Evolutionary conservation across 2,797 vertebrate species (phyloP), one percentile per base, ranked within the genome.

Genomic region (Kryptolebias ocellatus): DNA sequence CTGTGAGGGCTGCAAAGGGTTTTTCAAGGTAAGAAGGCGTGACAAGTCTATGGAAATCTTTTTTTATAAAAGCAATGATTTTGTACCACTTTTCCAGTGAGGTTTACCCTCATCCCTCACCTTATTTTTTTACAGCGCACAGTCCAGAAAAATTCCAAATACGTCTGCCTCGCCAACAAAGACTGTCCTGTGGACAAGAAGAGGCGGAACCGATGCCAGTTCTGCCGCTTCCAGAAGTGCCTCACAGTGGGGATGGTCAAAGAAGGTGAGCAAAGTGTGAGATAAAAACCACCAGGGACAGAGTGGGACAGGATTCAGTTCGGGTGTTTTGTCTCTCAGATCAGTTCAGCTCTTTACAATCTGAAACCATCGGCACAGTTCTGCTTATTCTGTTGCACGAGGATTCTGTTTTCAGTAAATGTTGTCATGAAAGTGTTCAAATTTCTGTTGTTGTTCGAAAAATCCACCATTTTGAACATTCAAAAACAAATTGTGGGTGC

Each of bases 181-280:
- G 96, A 98, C 89, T 99, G 97, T 86, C 96, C 95, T 31, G 97
- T 99, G 89, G 97, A 99, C 90, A 99, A 99, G 92, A 92, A 95
- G 78, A 93, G 97, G 78, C 84, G 97, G 70, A 99, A 99, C 81
- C 94, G 97, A 56, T 99, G 97, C 92, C 97, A 99, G 91, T 99
- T 97, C 90, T 98, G 97, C 82, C 96, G 97, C 77, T 98, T 97
- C 92, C 97, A 99, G 94, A 99, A 99, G 92, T 99, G 97, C 92
- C 92, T 99, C n/a, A 90, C 90, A 0, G 97, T 98, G 27, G 97
- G 97, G 72, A 99, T 99, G 97, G 97, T 98, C 84, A 97, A 96
- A 83, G 97, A 98, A 96, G 97, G 97, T 98, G 71, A 87, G 87
- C 20, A n/a, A 8, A 12, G n/a, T 8, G 8, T 15, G 29, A 67